Base-by-base conservation (phyloP, 2,113 vertebrate genomes). In the Lucifuga dentata region DNA sequence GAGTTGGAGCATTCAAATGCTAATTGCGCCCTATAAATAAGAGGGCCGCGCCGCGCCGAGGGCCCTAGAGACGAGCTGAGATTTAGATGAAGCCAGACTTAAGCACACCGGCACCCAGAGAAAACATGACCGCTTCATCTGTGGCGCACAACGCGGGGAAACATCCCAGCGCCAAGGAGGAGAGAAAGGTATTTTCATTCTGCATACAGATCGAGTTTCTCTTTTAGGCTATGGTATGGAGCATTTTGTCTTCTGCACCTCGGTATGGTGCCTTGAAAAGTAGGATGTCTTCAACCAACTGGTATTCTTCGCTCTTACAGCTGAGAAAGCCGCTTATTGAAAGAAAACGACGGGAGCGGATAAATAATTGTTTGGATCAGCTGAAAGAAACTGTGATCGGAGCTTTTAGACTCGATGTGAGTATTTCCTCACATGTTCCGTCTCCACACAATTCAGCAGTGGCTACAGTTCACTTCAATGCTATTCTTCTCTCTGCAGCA, bases 311-410 rank as follows among this genome's bases (percentile, higher is more conserved):
- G 36, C 50, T 19, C 60, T 51, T 66, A 33, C 84, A 96, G 95
- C 75, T 96, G 80, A 92, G 95, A 41, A 97, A 96, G 82, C 95
- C 95, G 11, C 93, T 96, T 0, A 96, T 97, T 43, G 95, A 97
- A 80, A 92, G 95, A 65, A 96, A 96, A 66, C 80, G 95, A 52
- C 92, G 95, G 13, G 95, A 96, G 85, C 93, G 95, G 85, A 97
- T 96, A 69, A 96, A 97, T 57, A 94, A 92, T 40, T 96, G 94
- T 68, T 74, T 96, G 88, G 95, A 96, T 58, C 95, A 97, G 73
- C 91, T 97, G 50, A 96, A 96, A 74, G 94, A 96, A 80, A 94
- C 95, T 0, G 94, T 96, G 21, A 93, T 95, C 63, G 93, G 91
- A 0, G 95, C 90, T 0, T 97, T 97, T 73, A 94, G 90, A 13